Evolutionary conservation across 2,113 vertebrate genomes (phyloP), one percentile per base, ranked within the genome.

Genomic region (Orycteropus afer): DNA sequence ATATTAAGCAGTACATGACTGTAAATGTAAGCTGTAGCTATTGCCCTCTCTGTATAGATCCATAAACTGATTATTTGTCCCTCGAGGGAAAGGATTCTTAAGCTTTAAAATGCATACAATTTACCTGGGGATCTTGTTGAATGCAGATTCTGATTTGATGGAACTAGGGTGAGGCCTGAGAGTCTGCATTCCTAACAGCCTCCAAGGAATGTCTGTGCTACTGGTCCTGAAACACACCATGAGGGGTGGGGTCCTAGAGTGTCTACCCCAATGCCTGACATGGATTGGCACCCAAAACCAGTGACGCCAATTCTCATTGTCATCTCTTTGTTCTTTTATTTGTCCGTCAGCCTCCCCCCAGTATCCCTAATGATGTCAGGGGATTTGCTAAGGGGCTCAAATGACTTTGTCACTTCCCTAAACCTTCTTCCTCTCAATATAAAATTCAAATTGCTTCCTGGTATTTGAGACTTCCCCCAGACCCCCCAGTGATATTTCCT

Each of bases 141-240:
- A 53, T 53, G 45, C 65, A 93, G 92, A 63, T 91, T 92, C 65
- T 34, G 32, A 63, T 18, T 73, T 25, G 10, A 32, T n/a, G 55
- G 42, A 49, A 86, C 80, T 65, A 59, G 69, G n/a, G 14, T 73
- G n/a, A 25, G 23, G 7, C 74, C 92, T 45, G 42, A 92, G 91
- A 90, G 4, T 61, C 73, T 67, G 76, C 49, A 61, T 76, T 95
- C 93, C 86, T 86, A 49, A 55, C 47, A 82, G 73, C 23, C 40
- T 89, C 40, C 73, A 42, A 1, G 3, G 55, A 63, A 23, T 34
- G 32, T 3, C 3, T 11, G 32, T 42, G 32, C 57, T 74, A 29
- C 51, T 45, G 25, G 65, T 42, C 53, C 61, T 53, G 37, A 32
- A 69, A 3, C 25, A 34, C 37, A 8, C 73, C 27, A 37, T 22